phyloP scores from a whole-genome alignment of 1,140 invertebrate genomes.

The Macrobrachium nipponense region DNA sequence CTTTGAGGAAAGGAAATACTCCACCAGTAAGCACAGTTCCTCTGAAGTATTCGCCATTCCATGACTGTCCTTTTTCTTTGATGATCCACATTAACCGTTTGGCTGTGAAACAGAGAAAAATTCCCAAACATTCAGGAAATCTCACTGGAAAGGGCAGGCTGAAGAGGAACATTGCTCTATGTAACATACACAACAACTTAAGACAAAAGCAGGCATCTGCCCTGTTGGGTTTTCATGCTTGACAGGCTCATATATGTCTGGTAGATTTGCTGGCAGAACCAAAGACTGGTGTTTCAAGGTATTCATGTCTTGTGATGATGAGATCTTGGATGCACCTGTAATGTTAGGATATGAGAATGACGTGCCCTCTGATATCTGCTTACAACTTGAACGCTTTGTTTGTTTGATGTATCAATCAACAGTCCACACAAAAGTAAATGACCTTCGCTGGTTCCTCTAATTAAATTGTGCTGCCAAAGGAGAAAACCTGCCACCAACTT shows the following conservation, averaged over 20 bases:
- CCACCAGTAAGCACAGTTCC: too few relatives aligned
- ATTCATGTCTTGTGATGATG: constrained; percentile 25
- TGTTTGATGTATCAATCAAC: constrained; percentile 9
- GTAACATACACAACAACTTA: not conserved
- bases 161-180: too few relatives aligned
- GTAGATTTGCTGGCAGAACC: constrained; percentile 39
- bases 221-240: constrained; percentile 19
- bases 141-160: too few relatives aligned
- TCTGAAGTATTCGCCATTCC: too few relatives aligned
- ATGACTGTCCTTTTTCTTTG: too few relatives aligned
- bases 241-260: constrained; percentile 26
- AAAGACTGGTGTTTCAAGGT: constrained; percentile 38
- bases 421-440: too few relatives aligned
- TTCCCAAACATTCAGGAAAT: too few relatives aligned
- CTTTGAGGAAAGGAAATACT: too few relatives aligned
- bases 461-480: constrained; percentile 5
- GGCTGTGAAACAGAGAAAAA: too few relatives aligned
- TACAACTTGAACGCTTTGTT: constrained; percentile 36
- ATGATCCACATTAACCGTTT: too few relatives aligned
- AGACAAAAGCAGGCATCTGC: constrained; percentile 7
- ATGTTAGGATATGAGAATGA: constrained; percentile 5
- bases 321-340: constrained; percentile 19
- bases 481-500: not conserved
- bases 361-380: not conserved
- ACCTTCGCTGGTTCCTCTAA: too few relatives aligned